Percentiles rank a stretch among this genome's conserved stretches.
Evolutionary conservation across 2,888 invertebrate species (phyloP).

Genomic region (Netelia inedita): DNA sequence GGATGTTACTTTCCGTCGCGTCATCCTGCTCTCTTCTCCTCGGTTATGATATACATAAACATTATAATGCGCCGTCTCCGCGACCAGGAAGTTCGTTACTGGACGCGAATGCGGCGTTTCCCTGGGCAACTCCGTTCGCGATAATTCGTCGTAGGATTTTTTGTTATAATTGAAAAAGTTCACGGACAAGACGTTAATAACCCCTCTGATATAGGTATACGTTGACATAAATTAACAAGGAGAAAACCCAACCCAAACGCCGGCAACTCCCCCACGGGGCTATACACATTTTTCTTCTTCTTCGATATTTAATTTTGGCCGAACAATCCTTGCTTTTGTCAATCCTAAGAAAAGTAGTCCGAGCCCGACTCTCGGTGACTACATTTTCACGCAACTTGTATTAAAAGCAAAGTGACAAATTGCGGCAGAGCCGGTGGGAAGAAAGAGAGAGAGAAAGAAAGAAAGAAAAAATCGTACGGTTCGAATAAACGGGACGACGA

Average conservation of each 20-base stretch:
- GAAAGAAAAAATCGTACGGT: neutral
- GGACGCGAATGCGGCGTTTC: conserved; percentile 37
- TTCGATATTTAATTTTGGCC: too few relatives aligned
- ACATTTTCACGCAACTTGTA: too few relatives aligned
- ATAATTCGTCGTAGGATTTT: conserved; percentile 45
- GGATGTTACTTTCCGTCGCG: neutral
- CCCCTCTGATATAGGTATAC: neutral
- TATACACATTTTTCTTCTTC: too few relatives aligned
- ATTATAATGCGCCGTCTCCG: conserved; percentile 6
- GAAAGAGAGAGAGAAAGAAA: neutral
- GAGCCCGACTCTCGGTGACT: too few relatives aligned
- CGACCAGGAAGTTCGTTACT: conserved; percentile 51
- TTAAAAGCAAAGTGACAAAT: neutral
- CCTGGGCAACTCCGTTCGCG: neutral
- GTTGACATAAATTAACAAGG: neutral
- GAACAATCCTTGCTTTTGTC: too few relatives aligned
- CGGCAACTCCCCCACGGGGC: too few relatives aligned
- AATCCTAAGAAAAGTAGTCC: too few relatives aligned
- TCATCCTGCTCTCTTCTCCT: neutral
- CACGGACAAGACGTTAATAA: conserved; percentile 7
- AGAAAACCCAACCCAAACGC: too few relatives aligned
- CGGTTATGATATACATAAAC: neutral
- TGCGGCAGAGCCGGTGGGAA: neutral
- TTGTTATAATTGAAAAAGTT: conserved; percentile 57
- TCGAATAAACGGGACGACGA: neutral